Base-by-base conservation (phyloP, 2,113 vertebrate genomes). In the Callionymus lyra region DNA sequence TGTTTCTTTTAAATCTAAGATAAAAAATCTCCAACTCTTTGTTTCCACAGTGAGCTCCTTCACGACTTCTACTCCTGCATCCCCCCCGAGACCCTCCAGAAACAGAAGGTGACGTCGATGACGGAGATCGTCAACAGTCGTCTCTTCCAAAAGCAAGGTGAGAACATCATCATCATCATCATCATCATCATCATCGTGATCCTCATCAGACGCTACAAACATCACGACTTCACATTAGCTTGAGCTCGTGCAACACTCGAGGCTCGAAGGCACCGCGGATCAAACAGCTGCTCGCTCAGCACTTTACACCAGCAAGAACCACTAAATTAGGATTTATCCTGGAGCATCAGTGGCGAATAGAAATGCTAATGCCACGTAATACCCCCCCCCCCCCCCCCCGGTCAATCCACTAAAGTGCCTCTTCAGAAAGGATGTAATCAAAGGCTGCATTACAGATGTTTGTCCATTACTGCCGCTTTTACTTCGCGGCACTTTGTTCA, bases 21-120 rank as follows among this genome's bases (percentile, higher is more conserved):
- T 59, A 41, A 27, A 4, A 27, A 4, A 27, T 27, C 12, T 9
- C 9, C n/a, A n/a, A n/a, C 47, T 6, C 6, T 12, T 60, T 52
- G 52, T 65, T 45, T 59, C 10, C 50, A 12, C 78, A 97, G 95
- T 84, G 88, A 94, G 55, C 82, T 97, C 34, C 82, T 98, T 0
- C 88, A 88, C 38, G 91, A 97, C 59, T 98, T 98, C 70, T 98
- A 94, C 21, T 90, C 85, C 50, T 93, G 92, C 77, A 93, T 97
- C 56, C 91, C 91, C 5, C 91, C 88, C 0, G 87, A 85, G 62
- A 92, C 88, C 35, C 85, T 96, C 9, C 93, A 93, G 82, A 96
- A 96, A 62, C 92, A 92, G 70, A 97, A 97, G 72, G 88, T 98
- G 32, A 72, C 86, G 43, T 98, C 95, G 53, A 92, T 98, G 95